A percentile compares a stretch with the other conserved stretches of the same genome.
Conservation (phyloP, 2,888 invertebrate genomes). For the Drosophila neotestacea region DNA sequence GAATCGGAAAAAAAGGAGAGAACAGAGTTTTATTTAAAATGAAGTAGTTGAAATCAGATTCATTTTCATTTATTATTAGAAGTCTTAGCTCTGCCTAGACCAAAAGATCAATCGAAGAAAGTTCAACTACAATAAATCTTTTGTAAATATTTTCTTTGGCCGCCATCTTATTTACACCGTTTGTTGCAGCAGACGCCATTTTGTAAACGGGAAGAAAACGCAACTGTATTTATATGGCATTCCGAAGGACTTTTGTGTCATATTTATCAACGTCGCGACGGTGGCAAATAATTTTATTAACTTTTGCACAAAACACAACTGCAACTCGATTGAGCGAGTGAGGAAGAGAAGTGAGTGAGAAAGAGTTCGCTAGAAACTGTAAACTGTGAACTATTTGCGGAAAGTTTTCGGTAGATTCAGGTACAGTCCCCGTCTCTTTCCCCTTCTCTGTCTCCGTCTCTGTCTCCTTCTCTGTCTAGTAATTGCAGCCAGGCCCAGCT, state of each 20-base stretch:
- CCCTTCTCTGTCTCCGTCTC: too few relatives aligned
- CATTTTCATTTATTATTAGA: background rate
- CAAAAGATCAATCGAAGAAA: background rate
- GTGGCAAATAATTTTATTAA: slow-evolving; percentile 83
- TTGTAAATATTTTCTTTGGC: slow-evolving; percentile 35
- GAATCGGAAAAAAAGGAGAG: background rate
- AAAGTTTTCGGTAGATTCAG: slow-evolving; percentile 67
- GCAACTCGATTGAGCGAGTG: slow-evolving; percentile 25
- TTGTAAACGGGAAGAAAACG: slow-evolving; percentile 15
- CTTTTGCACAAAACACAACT: slow-evolving; percentile 71
- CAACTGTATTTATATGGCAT: slow-evolving; percentile 64
- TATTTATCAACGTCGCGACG: slow-evolving; percentile 82
- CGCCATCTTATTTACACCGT: slow-evolving; percentile 42
- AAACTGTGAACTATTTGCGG: slow-evolving; percentile 57
- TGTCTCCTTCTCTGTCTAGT: background rate
- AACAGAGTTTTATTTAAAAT: background rate
- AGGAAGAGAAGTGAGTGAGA: slow-evolving; percentile 1
- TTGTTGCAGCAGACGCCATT: slow-evolving; percentile 43
- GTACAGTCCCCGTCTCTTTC: slow-evolving; percentile 41
- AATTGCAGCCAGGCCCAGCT: slow-evolving; percentile 37
- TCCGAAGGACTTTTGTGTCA: slow-evolving; percentile 64
- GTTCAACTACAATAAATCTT: slow-evolving; percentile 59
- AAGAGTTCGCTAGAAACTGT: slow-evolving; percentile 11
- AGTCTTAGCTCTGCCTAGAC: background rate
- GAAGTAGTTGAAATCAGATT: background rate